Evolutionary conservation across 1,140 invertebrate species (phyloP), one percentile per base, ranked within the genome.

Genomic region (Diuraphis noxia): DNA sequence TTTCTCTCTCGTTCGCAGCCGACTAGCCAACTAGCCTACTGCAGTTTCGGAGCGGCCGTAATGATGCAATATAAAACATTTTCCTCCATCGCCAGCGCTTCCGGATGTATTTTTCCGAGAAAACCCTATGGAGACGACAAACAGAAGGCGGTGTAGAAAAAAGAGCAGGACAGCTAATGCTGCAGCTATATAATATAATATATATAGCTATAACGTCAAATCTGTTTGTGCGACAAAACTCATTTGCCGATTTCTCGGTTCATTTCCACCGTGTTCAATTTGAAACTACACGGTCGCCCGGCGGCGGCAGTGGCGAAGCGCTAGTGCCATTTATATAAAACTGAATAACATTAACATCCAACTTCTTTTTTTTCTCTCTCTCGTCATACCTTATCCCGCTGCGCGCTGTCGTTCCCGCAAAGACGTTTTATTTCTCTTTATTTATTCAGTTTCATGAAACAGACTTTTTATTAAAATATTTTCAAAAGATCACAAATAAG

Each of bases 161-260:
- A 72, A 72, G 38, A 30, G 52, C 25, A 52, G 25, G 85, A 52
- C 56, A 72, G 56, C 46, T 49, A 86, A 86, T 23, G 34, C 85
- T 87, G 85, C 85, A 38, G 85, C 52, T 34, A 21, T 41, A 30
- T 19, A 49, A 49, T 23, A 72, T 30, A 4, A 72, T 25, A 23
- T 43, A n/a, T 56, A 36, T 25, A 38, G 43, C 77, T 90, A 72
- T 72, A 90, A 91, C 43, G 36, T 82, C 77, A 91, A 91, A 91
- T 91, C 77, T 82, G 89, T 91, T 91, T 91, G 89, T 52, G 77
- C 89, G 72, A 91, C 89, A 52, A 91, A 91, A 91, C 89, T 91
- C 89, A 82, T 91, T 91, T 91, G 89, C 77, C 89, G 72, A 91
- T 91, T 91, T 91, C 43, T 82, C 89, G 89, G 89, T 91, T 91